Evolutionary conservation across 2,888 invertebrate genomes (phyloP).

Genomic region (Acholoe squamosa): DNA sequence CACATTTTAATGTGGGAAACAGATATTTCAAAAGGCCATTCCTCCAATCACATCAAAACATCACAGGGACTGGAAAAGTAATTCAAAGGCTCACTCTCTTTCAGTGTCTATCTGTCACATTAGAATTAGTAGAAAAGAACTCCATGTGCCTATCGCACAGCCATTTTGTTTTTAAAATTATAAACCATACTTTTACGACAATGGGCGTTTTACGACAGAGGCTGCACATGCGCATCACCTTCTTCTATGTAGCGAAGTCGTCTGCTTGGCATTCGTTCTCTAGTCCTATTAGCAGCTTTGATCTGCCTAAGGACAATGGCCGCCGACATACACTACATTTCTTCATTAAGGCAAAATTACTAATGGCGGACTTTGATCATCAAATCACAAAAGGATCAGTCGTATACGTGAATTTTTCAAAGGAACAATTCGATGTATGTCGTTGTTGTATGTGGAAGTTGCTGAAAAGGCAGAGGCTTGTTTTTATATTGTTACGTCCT

Average conservation of each 20-base stretch:
- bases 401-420: conserved; percentile 48
- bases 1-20: no score
- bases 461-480: conserved; percentile 13
- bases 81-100: not conserved
- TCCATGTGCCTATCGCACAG: not conserved
- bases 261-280: not conserved
- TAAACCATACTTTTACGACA: conserved; percentile 28
- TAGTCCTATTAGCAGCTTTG: conserved; percentile 23
- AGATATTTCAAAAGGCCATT: no score
- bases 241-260: not conserved
- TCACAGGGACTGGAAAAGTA: not conserved
- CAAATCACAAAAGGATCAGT: conserved; percentile 32
- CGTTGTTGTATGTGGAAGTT: conserved; percentile 1
- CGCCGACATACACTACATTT: conserved; percentile 48
- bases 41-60: not conserved
- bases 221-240: conserved; percentile 22
- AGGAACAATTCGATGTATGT: conserved; percentile 34
- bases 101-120: not conserved
- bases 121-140: not conserved
- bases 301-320: conserved; percentile 40
- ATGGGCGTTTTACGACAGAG: not conserved
- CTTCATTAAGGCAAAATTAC: conserved; percentile 56
- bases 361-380: conserved; percentile 49
- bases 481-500: not conserved
- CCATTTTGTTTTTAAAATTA: conserved; percentile 8